A percentile compares a stretch with the other conserved stretches of the same genome.
These are phyloP conservation scores for Laodelphax striatellus DNA, from an alignment of 1,140 invertebrate genomes.

Conservation along the genomic window DNA sequence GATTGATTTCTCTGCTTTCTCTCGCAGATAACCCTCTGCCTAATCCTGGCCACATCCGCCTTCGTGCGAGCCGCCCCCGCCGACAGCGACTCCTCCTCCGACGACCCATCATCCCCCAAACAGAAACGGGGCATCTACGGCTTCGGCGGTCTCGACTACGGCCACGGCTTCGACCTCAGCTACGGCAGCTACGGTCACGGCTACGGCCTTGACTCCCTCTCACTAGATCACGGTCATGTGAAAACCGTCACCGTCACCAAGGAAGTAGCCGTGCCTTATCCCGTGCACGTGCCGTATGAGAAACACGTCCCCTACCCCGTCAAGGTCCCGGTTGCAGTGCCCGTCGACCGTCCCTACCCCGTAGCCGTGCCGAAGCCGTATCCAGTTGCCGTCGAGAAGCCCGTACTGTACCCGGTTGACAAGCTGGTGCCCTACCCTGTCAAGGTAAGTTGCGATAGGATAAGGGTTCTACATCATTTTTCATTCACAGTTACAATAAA, in stretches of 20 bases:
- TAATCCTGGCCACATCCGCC: neutral
- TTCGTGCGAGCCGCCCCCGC: neutral
- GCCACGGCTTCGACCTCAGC: neutral
- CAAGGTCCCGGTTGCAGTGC: constrained; percentile 42
- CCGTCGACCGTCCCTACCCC: constrained; percentile 31
- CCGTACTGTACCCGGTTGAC: constrained; percentile 60
- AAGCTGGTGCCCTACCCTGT: constrained; percentile 42
- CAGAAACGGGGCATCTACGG: constrained; percentile 15
- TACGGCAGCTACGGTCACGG: constrained; percentile 30
- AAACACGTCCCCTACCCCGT: constrained; percentile 48
- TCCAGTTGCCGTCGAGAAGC: constrained; percentile 48
- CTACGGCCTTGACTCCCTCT: constrained; percentile 23
- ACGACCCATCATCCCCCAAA: neutral
- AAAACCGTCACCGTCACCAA: constrained; percentile 60
- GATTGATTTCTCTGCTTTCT: too few relatives aligned
- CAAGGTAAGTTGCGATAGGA: constrained; percentile 30
- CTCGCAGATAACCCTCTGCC: neutral
- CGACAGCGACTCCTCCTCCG: neutral
- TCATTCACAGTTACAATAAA: too few relatives aligned
- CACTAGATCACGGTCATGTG: constrained; percentile 24
- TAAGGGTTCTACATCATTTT: too few relatives aligned
- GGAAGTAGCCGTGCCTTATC: constrained; percentile 56
- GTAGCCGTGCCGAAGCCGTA: constrained; percentile 36
- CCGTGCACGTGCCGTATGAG: constrained; percentile 36
- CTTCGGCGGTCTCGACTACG: constrained; percentile 3